Evolutionary conservation across 2,888 invertebrate species (phyloP).

Genomic region (Dorcus hopei): DNA sequence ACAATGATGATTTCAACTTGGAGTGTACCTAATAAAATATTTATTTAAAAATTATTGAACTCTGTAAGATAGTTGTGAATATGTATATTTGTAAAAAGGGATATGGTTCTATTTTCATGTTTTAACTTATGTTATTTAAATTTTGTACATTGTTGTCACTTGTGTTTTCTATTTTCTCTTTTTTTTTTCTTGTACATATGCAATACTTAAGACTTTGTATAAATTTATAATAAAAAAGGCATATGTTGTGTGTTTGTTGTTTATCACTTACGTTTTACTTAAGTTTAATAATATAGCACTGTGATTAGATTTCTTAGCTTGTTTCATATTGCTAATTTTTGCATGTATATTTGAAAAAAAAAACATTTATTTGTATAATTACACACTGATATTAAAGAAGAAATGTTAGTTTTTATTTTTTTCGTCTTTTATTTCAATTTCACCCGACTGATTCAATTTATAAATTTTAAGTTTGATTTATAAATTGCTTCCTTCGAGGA

Average conservation of each 20-base stretch:
- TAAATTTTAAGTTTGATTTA: too few species aligned
- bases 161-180: conserved; percentile 17
- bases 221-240: conserved; percentile 26
- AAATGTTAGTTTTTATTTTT: conserved; percentile 38
- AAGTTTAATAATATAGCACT: conserved; percentile 40
- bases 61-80: conserved; percentile 33
- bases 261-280: conserved; percentile 30
- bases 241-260: conserved; percentile 37
- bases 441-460: too few species aligned
- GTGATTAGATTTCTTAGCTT: conserved; percentile 42
- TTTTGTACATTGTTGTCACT: conserved; percentile 20
- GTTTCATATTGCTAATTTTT: conserved; percentile 28
- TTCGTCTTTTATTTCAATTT: not conserved
- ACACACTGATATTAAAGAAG: conserved; percentile 32
- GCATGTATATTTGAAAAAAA: conserved; percentile 31
- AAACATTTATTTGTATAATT: conserved; percentile 33
- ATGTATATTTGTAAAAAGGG: conserved; percentile 23
- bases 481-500: too few species aligned
- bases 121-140: conserved; percentile 22
- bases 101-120: conserved; percentile 22
- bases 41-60: conserved; percentile 13
- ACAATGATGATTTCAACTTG: too few species aligned
- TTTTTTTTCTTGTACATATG: conserved; percentile 26
- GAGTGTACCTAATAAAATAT: conserved; percentile 12
- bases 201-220: conserved; percentile 27